Conservation (phyloP, 1,140 invertebrate species). For the Sycophila sp. region DNA sequence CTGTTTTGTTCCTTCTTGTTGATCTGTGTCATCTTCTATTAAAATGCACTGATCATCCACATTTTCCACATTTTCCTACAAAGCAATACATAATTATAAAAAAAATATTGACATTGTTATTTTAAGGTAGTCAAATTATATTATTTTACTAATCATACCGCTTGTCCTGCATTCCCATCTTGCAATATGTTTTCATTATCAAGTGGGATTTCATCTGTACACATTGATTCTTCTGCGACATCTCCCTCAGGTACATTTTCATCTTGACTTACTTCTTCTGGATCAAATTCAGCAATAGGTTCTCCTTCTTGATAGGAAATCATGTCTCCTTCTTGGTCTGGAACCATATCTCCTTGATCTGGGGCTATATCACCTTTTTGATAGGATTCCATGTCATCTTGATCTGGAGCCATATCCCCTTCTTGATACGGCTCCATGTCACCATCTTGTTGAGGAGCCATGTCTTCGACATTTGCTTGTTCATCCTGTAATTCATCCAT, state of each 20-base stretch:
- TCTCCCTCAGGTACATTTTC: neutral
- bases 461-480: slow-evolving; percentile 1
- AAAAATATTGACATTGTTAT: too few relatives aligned
- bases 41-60: slow-evolving; percentile 47
- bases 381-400: too few relatives aligned
- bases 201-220: too few relatives aligned
- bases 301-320: slow-evolving; percentile 10
- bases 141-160: too few relatives aligned
- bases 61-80: slow-evolving; percentile 44
- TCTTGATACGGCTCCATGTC: too few relatives aligned
- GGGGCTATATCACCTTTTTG: neutral
- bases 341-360: too few relatives aligned
- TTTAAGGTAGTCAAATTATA: neutral
- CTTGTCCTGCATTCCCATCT: too few relatives aligned
- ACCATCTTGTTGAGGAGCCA: neutral
- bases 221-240: neutral
- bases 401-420: neutral
- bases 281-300: slow-evolving; percentile 38
- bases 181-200: too few relatives aligned
- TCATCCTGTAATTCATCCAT: neutral
- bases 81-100: slow-evolving; percentile 7
- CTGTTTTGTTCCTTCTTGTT: slow-evolving; percentile 13
- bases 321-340: too few relatives aligned
- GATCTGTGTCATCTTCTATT: slow-evolving; percentile 38
- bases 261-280: slow-evolving; percentile 19